A percentile compares a stretch with the other conserved stretches of the same genome.
Conservation (phyloP, 30 jellyfish, hydroid and myxozoan genomes). For the Sanderia malayensis region DNA sequence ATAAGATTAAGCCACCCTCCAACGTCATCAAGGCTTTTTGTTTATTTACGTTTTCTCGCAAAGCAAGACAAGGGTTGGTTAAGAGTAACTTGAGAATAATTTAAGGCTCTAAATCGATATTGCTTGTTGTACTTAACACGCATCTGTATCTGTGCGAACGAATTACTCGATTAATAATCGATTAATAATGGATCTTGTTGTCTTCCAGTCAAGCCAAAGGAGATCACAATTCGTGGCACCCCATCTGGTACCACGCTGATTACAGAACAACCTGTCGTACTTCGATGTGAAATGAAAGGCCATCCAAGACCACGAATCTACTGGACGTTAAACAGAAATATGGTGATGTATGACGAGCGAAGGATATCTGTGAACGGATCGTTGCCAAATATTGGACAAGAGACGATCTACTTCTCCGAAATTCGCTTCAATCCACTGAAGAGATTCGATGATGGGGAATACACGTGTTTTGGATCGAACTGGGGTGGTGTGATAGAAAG, state of each 20-base stretch:
- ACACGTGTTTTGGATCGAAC: constrained; percentile 64
- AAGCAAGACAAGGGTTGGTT: no score
- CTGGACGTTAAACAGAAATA: constrained; percentile 35
- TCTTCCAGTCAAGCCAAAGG: constrained; percentile 37
- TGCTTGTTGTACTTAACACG: no score
- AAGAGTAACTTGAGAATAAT: no score
- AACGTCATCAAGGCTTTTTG: no score
- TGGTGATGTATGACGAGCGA: constrained; percentile 5
- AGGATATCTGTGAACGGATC: constrained; percentile 33
- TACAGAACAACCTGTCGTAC: constrained; percentile 19
- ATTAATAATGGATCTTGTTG: no score
- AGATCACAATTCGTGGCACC: constrained; percentile 14
- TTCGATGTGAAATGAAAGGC: constrained; percentile 61
- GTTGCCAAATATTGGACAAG: constrained; percentile 10
- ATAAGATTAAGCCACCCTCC: no score
- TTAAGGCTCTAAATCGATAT: no score
- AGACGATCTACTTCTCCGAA: constrained; percentile 22
- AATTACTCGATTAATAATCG: no score
- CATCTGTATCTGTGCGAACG: no score
- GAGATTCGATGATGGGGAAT: constrained; percentile 66
- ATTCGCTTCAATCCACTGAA: constrained; percentile 35
- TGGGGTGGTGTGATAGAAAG: constrained; percentile 63
- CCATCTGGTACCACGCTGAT: constrained; percentile 12
- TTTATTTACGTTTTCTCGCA: no score
- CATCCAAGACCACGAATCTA: constrained; percentile 42